Evolutionary conservation across 1,140 invertebrate species (phyloP), one percentile per base, ranked within the genome.

Genomic region (Drosophila parvula): DNA sequence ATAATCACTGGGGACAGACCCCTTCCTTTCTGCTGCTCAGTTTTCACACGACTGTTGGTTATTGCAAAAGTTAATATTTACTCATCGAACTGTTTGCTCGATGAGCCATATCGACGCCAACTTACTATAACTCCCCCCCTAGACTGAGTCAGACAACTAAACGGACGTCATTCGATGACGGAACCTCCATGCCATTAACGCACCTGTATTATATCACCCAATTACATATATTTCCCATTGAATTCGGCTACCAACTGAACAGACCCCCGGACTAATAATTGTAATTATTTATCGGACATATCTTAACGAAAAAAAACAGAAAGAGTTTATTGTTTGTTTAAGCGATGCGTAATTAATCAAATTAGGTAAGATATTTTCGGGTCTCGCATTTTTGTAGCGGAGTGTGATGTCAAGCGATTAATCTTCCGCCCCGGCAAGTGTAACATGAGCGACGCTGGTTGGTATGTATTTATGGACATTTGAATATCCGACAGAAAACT

Each of bases 311-410:
- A 30, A 57, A 50, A n/a, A 41, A 48, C 32, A 48, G 40, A 61
- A 8, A 41, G 16, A 32, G 43, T 27, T 48, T 32, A 50, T 62
- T 67, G 63, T 67, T 38, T 67, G 65, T 64, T 64, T 32, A 60
- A 41, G 44, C 27, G 14, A 62, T 45, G 55, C 51, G 63, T 78
- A 86, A 85, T 85, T 85, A 85, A 85, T 85, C 81, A 85, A 85
- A 75, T 86, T 81, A 68, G 73, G 48, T 36, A 80, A 71, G 74
- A 84, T 60, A 62, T 78, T 75, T 67, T 50, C 5, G 68, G 55
- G 36, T 43, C 47, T 69, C 48, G 30, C 30, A 34, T 41, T 45
- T 67, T 71, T 62, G 45, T 41, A 51, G 53, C 41, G 4, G 18
- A 50, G 43, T 27, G 51, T 55, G 43, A 34, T 63, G 51, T 56